phyloP scores from a whole-genome alignment of 2,113 vertebrate species.

The Neopipo cinnamomea region DNA sequence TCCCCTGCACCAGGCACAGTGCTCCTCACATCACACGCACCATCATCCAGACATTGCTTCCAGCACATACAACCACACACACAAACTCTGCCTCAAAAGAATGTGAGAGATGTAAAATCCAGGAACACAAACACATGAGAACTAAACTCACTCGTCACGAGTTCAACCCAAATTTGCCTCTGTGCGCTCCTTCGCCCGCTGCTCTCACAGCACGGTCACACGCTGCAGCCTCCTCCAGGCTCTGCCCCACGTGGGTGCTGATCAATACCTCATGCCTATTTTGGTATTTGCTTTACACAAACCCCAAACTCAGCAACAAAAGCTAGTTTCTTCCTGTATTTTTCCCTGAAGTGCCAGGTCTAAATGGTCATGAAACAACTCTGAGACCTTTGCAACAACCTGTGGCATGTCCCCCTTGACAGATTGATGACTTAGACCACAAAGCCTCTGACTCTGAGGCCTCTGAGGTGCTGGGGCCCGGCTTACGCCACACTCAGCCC shows the following conservation, averaged over 20 bases:
- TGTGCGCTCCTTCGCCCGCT: neutral
- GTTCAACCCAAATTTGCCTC: neutral
- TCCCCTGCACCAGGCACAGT: neutral
- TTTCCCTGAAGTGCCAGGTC: neutral
- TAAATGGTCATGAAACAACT: neutral
- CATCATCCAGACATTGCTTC: neutral
- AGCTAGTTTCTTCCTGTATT: neutral
- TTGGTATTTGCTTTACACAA: neutral
- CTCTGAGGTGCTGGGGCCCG: neutral
- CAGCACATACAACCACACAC: conserved; percentile 27
- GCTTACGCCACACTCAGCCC: neutral
- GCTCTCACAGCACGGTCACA: neutral
- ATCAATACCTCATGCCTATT: neutral
- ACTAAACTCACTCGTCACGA: neutral
- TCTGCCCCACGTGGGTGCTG: rapidly evolving
- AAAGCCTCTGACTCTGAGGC: neutral
- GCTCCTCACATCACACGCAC: neutral
- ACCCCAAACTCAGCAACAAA: neutral
- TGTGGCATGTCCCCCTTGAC: neutral
- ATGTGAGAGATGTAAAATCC: conserved; percentile 25
- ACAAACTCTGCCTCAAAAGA: neutral
- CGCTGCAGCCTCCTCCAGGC: neutral
- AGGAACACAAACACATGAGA: neutral
- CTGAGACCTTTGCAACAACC: neutral
- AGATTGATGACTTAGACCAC: neutral